Evolutionary conservation across 2,888 invertebrate species (phyloP).

Genomic region (Peribatodes rhomboidaria): DNA sequence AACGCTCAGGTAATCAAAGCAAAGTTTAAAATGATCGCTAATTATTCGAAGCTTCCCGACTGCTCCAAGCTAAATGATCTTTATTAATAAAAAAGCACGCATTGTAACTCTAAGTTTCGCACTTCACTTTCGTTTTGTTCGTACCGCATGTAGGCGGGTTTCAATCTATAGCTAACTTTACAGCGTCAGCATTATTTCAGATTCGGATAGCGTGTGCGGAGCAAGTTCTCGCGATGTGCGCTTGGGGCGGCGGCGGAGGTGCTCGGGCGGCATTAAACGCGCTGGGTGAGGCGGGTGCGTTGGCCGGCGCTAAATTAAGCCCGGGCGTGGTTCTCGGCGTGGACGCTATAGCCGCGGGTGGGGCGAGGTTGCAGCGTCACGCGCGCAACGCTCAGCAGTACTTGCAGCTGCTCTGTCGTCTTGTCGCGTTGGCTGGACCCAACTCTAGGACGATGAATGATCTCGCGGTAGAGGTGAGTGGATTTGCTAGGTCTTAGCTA

Average conservation of each 20-base stretch:
- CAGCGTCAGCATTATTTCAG: slow-evolving; percentile 55
- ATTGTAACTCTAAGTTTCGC: no score
- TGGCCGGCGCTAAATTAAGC: slow-evolving; percentile 82
- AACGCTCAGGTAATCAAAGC: slow-evolving; percentile 85
- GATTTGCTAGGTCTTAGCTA: not conserved
- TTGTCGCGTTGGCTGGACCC: slow-evolving; percentile 90
- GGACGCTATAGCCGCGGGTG: slow-evolving; percentile 60
- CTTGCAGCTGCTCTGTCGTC: slow-evolving; percentile 89
- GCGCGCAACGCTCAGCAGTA: slow-evolving; percentile 92
- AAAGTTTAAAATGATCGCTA: not conserved
- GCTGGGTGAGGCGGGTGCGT: slow-evolving; percentile 73
- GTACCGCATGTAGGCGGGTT: not conserved
- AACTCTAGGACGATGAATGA: slow-evolving; percentile 89
- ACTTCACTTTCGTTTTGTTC: not conserved
- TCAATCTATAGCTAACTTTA: not conserved
- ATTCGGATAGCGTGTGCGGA: slow-evolving; percentile 93
- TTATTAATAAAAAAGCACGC: no score
- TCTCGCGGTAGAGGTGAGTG: slow-evolving; percentile 69
- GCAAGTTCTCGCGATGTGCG: slow-evolving; percentile 94
- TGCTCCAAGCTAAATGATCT: not conserved
- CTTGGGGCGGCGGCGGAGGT: slow-evolving; percentile 89
- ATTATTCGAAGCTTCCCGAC: not conserved
- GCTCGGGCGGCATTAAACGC: slow-evolving; percentile 73
- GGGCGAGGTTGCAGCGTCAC: slow-evolving; percentile 78
- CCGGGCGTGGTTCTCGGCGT: slow-evolving; percentile 88